phyloP scores from a whole-genome alignment of 2,888 invertebrate species.

The Nasonia oneida region DNA sequence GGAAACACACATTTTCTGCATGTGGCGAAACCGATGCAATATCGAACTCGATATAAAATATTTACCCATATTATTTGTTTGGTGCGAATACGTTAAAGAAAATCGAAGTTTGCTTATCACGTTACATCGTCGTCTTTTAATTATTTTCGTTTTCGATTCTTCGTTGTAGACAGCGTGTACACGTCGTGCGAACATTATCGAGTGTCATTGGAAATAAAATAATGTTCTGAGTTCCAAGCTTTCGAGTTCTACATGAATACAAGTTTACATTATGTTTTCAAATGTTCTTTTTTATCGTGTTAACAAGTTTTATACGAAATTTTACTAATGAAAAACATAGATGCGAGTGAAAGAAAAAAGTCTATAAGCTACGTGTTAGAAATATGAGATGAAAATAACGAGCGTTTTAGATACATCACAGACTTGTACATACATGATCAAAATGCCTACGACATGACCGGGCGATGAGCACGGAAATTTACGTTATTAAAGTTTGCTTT shows the following conservation, averaged over 20 bases:
- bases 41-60: slow-evolving; percentile 46
- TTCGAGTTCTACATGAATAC: neutral
- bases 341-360: neutral
- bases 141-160: neutral
- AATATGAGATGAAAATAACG: slow-evolving; percentile 10
- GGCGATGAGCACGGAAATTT: slow-evolving; percentile 70
- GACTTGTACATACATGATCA: slow-evolving; percentile 63
- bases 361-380: slow-evolving; percentile 25
- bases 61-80: slow-evolving; percentile 35
- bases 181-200: slow-evolving; percentile 22
- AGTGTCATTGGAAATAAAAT: slow-evolving; percentile 27
- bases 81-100: slow-evolving; percentile 40
- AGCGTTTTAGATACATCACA: slow-evolving; percentile 37
- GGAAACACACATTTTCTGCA: slow-evolving; percentile 53
- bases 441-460: slow-evolving; percentile 58
- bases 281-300: slow-evolving; percentile 33
- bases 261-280: slow-evolving; percentile 22
- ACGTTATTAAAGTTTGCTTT: slow-evolving; percentile 71
- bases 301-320: slow-evolving; percentile 30
- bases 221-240: slow-evolving; percentile 36
- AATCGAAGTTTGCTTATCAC: slow-evolving; percentile 47
- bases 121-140: slow-evolving; percentile 22
- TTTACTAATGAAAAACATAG: slow-evolving; percentile 25
- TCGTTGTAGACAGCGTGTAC: slow-evolving; percentile 7
- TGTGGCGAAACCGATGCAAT: slow-evolving; percentile 41